Base-by-base conservation (phyloP, 2,888 invertebrate species). In the Pristionchus fissidentatus region DNA sequence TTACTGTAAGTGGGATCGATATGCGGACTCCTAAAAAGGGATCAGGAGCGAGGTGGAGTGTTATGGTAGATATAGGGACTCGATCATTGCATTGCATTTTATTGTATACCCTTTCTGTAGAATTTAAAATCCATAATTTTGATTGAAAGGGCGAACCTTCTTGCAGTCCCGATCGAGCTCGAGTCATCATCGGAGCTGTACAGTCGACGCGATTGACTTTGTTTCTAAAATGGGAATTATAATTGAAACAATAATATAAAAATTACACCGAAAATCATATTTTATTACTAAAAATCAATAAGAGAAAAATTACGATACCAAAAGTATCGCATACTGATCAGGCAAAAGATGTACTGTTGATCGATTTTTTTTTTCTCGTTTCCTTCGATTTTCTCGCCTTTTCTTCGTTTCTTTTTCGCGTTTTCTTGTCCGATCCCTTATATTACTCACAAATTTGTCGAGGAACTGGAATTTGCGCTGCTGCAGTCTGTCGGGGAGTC, bases 401-500 rank as follows among this genome's bases (percentile, higher is more conserved):
- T 49, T 49, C 19, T 73, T 29, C 19, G 7, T 26, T 43, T n/a
- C 46, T 29, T 46, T 73, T 73, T 73, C 43, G 46, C 43, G 41
- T 29, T 73, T 46, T 26, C 43, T 26, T 8, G 46, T 19, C 22
- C 22, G 38, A 10, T 29, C 13, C 15, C 13, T 29, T 41, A 26
- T 26, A 10, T 8, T 4, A 46, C 73, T 73, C 73, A 73, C 73
- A 43, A 73, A 46, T 73, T 73, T 73, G 73, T 73, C 73, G 29
- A 73, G 32, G 46, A 73, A 73, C 19, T 73, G 73, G 46, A 73
- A 73, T 35, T 46, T 41, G 43, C 73, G 73, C 73, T 73, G 73
- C 15, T 73, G 73, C 13, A 73, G 19, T 3, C 73, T 41, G 26
- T 73, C 73, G 26, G 73, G 73, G 32, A 73, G 46, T 43, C 26